Percentiles rank a stretch among this genome's conserved stretches.
Conservation (phyloP, 2,113 vertebrate species). For the Peromyscus leucopus region DNA sequence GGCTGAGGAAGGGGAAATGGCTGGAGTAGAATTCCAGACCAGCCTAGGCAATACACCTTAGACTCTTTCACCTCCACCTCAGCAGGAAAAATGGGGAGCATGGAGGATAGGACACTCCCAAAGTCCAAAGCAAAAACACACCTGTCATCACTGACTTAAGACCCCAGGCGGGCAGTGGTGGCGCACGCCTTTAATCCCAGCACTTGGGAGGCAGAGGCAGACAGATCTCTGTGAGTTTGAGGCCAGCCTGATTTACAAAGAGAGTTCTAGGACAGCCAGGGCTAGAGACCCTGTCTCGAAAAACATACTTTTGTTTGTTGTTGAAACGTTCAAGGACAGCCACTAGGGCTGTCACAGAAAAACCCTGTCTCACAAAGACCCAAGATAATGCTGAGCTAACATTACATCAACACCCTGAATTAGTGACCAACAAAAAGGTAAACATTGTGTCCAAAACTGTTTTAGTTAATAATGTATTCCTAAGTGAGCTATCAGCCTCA, state of each 20-base stretch:
- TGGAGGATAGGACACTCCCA: not conserved
- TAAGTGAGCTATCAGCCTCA: slow-evolving; percentile 11
- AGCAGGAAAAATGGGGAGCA: not conserved
- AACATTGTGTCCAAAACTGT: not conserved
- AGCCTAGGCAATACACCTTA: not conserved
- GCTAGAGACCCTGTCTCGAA: not conserved
- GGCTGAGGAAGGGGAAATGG: not conserved
- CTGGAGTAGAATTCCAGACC: not conserved
- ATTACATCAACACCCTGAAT: not conserved
- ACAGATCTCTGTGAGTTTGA: not conserved
- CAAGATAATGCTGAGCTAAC: not conserved
- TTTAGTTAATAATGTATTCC: not conserved
- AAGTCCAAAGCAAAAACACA: too few relatives aligned
- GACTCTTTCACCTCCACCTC: not conserved
- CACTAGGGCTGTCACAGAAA: too few relatives aligned
- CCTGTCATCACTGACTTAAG: not conserved
- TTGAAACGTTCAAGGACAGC: too few relatives aligned
- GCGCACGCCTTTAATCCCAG: not conserved
- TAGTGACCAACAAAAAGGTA: slow-evolving; percentile 1
- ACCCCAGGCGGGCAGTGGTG: not conserved
- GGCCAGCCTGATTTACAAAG: not conserved
- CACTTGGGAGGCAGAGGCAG: not conserved
- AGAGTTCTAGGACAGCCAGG: not conserved
- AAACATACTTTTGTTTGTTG: too few relatives aligned
- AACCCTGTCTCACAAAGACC: not conserved